Evolutionary conservation across 1,140 invertebrate genomes (phyloP), one percentile per base, ranked within the genome.

Genomic region (Drosophila nasuta): DNA sequence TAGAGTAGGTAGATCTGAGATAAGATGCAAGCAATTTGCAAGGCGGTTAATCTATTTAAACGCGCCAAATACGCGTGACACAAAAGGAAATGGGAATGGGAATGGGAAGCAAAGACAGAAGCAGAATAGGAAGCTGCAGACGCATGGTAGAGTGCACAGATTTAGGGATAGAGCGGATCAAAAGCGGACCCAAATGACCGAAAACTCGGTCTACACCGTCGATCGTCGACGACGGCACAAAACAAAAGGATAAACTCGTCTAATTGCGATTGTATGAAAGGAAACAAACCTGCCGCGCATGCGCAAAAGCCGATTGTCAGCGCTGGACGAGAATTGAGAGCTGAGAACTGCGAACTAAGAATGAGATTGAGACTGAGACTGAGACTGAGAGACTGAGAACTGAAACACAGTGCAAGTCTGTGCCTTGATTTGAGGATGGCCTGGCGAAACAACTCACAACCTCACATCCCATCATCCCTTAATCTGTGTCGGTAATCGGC

Each of bases 1-100:
- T 57, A 43, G 59, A 52, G 51, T 74, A 68, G 43, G 33, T 67
- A 49, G 35, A 78, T 85, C 63, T 35, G 51, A 78, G 89, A 91
- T 91, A 91, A 62, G 68, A 75, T 73, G 58, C 65, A 58, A 75
- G 73, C 82, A 91, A 91, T 83, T 91, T 91, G 82, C 89, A 79
- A 89, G 89, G 89, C 89, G 89, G 89, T 87, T 91, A 91, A 91
- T 91, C 89, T 91, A 91, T 91, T 91, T 91, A 91, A 89, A 91
- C 86, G 89, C 85, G 82, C 89, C 91, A 91, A 91, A 91, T 90
- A 85, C 83, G 67, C 83, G 85, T 77, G 83, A 83, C 77, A 89
- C 83, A 88, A 88, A 64, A 54, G 74, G 11, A 75, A 81, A 79
- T 30, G 25, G 8, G 43, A 35, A n/a, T 15, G 30, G 35, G 25